These are phyloP conservation scores for Carposina sasakii DNA, from an alignment of 1,140 invertebrate genomes.

Conservation along the genomic window DNA sequence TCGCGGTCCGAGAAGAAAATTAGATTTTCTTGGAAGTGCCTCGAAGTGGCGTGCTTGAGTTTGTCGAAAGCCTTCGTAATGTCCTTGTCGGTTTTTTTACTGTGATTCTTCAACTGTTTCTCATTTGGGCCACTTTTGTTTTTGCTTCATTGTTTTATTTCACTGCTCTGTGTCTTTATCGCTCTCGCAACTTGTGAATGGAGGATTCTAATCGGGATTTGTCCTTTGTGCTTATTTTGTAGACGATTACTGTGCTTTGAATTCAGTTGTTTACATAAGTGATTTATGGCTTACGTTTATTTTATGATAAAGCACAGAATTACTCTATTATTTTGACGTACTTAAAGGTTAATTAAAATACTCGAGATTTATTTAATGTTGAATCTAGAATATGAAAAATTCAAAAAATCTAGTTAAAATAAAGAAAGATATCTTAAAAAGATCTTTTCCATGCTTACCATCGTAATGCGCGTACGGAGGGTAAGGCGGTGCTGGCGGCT, in stretches of 20 bases:
- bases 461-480: conserved; percentile 63
- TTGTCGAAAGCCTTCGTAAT: conserved; percentile 49
- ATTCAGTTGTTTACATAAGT: too few relatives aligned
- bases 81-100: conserved; percentile 30
- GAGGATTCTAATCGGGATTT: conserved; percentile 20
- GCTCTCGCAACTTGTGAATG: conserved; percentile 24
- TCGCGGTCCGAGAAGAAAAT: conserved; percentile 52
- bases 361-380: too few relatives aligned
- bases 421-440: background rate
- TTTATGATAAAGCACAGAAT: too few relatives aligned
- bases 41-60: conserved; percentile 43
- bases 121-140: conserved; percentile 48
- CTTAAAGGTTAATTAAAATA: too few relatives aligned
- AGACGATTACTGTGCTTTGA: too few relatives aligned
- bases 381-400: background rate
- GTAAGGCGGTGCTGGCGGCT: conserved; percentile 59
- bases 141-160: conserved; percentile 45
- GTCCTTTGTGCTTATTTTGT: conserved; percentile 9
- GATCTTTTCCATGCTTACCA: conserved; percentile 32
- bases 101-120: conserved; percentile 44
- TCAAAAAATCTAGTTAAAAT: background rate
- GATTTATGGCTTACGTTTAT: too few relatives aligned
- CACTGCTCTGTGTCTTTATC: conserved; percentile 27
- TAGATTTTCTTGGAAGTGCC: conserved; percentile 57
- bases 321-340: too few relatives aligned